Percentiles rank a stretch among this genome's conserved stretches.
Conservation (phyloP, 1,140 invertebrate genomes). For the Diorhabda carinulata region DNA sequence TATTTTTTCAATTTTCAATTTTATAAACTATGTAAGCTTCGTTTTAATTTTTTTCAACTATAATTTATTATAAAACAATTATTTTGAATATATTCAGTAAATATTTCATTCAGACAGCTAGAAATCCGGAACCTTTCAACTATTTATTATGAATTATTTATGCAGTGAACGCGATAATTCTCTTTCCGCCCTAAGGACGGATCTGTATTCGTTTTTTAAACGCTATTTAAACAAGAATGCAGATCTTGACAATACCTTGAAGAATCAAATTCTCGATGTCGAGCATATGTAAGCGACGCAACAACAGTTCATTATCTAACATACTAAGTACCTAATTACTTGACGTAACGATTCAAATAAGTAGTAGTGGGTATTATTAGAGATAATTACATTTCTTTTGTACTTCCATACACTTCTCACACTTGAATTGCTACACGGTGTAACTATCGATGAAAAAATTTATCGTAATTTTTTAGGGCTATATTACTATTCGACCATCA, state of each 20-base stretch:
- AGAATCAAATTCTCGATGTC: background rate
- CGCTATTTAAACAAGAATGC: background rate
- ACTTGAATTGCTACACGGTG: background rate
- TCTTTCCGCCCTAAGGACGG: no score
- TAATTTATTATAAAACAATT: no score
- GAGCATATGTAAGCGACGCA: background rate
- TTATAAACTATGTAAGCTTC: no score
- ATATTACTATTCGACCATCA: no score
- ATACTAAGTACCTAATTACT: background rate
- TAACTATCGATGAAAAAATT: background rate
- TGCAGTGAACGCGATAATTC: no score
- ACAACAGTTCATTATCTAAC: background rate
- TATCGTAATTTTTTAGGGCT: background rate
- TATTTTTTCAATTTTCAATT: no score
- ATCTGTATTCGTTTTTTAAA: background rate
- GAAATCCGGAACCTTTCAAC: no score
- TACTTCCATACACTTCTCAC: background rate
- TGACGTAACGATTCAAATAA: background rate
- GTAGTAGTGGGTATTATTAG: background rate
- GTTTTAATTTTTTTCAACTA: no score
- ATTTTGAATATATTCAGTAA: no score
- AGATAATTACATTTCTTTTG: background rate
- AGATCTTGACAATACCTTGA: constrained; percentile 1
- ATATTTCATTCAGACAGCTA: no score
- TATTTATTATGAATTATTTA: no score